Conservation (phyloP, 2,113 vertebrate genomes). For the Dinomys branickii region DNA sequence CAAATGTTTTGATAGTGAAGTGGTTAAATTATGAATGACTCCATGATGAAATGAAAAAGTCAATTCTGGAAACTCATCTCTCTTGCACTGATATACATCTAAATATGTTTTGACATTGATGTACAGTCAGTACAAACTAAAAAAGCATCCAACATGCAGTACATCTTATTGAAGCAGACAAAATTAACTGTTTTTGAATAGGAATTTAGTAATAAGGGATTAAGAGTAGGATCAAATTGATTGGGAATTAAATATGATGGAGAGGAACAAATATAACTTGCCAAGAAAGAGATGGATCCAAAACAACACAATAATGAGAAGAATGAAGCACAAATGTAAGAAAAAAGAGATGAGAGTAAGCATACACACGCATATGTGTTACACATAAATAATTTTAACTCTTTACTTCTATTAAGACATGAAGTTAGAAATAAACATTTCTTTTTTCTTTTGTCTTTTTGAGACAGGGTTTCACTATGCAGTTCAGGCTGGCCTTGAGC, state of each 20-base stretch:
- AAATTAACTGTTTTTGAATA: not conserved
- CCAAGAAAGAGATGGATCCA: not conserved
- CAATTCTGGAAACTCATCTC: not conserved
- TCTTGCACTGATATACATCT: not conserved
- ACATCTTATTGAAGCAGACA: not conserved
- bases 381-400: not conserved
- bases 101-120: not conserved
- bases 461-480: no score
- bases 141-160: not conserved
- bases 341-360: not conserved
- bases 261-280: not conserved
- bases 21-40: not conserved
- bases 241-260: not conserved
- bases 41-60: slow-evolving; percentile 20
- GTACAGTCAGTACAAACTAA: not conserved
- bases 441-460: no score
- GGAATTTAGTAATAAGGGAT: not conserved
- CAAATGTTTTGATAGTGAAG: not conserved
- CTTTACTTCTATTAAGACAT: not conserved
- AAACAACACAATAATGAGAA: not conserved
- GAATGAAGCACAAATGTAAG: not conserved
- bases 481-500: no score
- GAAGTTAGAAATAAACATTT: not conserved
- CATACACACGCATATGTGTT: not conserved
- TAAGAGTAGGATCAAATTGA: not conserved